These are phyloP conservation scores for Pionites leucogaster DNA, from an alignment of 2,113 vertebrate genomes.

Conservation along the genomic window DNA sequence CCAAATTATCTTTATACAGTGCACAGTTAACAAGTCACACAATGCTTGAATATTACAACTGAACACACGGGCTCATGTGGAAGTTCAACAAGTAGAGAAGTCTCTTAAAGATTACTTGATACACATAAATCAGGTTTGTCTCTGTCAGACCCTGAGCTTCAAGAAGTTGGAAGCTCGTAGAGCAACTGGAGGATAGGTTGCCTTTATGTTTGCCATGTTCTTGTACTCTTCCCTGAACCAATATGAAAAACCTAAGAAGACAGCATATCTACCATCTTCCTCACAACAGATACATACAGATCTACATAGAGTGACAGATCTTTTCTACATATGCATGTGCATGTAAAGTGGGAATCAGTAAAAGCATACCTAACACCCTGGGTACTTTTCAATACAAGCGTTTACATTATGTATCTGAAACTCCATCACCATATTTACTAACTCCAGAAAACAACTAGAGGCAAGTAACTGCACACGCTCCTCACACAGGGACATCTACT, in stretches of 20 bases:
- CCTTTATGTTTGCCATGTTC: background rate
- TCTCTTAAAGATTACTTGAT: background rate
- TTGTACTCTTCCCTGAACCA: background rate
- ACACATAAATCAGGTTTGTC: background rate
- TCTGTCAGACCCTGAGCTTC: background rate
- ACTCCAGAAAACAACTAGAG: background rate
- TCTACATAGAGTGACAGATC: background rate
- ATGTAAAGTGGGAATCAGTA: background rate
- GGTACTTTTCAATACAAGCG: background rate
- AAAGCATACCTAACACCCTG: background rate
- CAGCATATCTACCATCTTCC: background rate
- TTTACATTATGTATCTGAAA: background rate
- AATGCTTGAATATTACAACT: background rate
- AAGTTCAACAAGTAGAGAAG: background rate
- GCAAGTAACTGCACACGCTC: background rate
- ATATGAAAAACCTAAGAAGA: background rate
- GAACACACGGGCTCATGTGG: background rate
- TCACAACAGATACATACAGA: background rate
- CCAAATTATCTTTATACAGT: background rate
- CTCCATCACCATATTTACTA: background rate
- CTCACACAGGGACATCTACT: background rate
- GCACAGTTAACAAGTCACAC: background rate
- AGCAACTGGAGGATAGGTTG: background rate
- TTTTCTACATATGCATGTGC: fast-evolving
- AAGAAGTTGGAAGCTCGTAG: background rate